These are phyloP conservation scores for Hypena proboscidalis DNA, from an alignment of 2,888 invertebrate genomes.

Conservation along the genomic window DNA sequence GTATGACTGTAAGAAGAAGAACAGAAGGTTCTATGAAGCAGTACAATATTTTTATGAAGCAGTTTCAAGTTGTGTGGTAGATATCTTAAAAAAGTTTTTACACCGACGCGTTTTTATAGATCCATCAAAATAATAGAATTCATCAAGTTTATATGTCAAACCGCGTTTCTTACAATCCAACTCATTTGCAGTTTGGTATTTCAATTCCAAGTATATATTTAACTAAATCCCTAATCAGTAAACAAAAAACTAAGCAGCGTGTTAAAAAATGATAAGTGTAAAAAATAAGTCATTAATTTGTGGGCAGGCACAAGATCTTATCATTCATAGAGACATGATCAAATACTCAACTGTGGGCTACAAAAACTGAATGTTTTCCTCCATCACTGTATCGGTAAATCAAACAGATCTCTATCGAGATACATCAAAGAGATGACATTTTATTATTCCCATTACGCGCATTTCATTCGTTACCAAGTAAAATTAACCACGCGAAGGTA, in stretches of 20 bases:
- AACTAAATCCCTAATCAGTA: not conserved
- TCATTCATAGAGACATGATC: conserved; percentile 15
- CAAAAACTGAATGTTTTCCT: conserved; percentile 20
- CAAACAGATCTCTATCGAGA: conserved; percentile 12
- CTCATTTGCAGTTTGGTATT: too few relatives aligned
- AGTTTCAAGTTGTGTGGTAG: too few relatives aligned
- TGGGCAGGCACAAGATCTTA: conserved; percentile 19
- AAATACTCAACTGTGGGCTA: conserved; percentile 17
- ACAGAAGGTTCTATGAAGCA: too few relatives aligned
- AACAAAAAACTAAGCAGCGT: not conserved
- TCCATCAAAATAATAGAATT: too few relatives aligned
- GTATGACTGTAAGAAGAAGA: too few relatives aligned
- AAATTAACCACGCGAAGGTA: conserved; percentile 35
- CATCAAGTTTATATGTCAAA: too few relatives aligned
- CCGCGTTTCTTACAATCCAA: not conserved
- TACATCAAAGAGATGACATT: conserved; percentile 25
- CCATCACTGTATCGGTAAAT: conserved; percentile 13
- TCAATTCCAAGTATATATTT: too few relatives aligned
- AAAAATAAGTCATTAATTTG: conserved; percentile 18
- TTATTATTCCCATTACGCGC: conserved; percentile 26
- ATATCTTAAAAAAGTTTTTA: too few relatives aligned
- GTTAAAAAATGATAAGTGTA: not conserved
- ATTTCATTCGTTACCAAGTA: conserved; percentile 28
- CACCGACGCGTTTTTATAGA: too few relatives aligned
- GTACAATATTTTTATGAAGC: too few relatives aligned